Percentiles rank a stretch among this genome's conserved stretches.
Conservation (phyloP, 2,888 invertebrate species). For the Sturmia bella region DNA sequence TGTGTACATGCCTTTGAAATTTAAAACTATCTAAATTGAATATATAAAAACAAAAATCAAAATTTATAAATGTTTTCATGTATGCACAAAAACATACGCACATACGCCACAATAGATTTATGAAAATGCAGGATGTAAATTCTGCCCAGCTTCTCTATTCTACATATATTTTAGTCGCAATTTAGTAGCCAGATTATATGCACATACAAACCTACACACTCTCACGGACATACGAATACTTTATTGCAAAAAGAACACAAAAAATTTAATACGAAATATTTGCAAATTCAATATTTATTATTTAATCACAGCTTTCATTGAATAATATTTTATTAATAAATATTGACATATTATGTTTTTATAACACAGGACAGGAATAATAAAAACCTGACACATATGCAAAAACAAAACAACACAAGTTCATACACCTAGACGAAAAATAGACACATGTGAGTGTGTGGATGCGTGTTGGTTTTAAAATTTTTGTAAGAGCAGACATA, state of each 20-base stretch:
- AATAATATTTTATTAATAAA: slow-evolving; percentile 62
- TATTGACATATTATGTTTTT: slow-evolving; percentile 58
- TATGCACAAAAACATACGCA: background rate
- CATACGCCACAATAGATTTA: background rate
- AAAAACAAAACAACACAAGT: slow-evolving; percentile 10
- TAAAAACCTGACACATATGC: slow-evolving; percentile 32
- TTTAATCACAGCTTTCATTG: slow-evolving; percentile 45
- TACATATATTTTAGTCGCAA: slow-evolving; percentile 21
- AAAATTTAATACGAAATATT: background rate
- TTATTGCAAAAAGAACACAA: background rate
- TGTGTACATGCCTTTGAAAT: too few relatives aligned
- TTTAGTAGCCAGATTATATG: slow-evolving; percentile 34
- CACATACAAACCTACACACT: slow-evolving; percentile 5
- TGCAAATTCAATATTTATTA: slow-evolving; percentile 48
- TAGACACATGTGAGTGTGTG: too few relatives aligned
- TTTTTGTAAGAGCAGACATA: background rate
- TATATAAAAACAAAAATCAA: slow-evolving; percentile 26
- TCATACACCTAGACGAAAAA: too few relatives aligned
- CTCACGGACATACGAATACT: background rate
- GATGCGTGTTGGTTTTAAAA: too few relatives aligned
- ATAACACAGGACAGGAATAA: slow-evolving; percentile 47
- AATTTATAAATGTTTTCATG: slow-evolving; percentile 21
- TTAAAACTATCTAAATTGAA: too few relatives aligned
- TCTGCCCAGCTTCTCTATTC: slow-evolving; percentile 4
- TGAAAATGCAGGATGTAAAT: slow-evolving; percentile 26